Percentiles rank a stretch among this genome's conserved stretches.
These are phyloP conservation scores for Sepioteuthis lessoniana DNA, from an alignment of 2,888 invertebrate species.

Conservation along the genomic window DNA sequence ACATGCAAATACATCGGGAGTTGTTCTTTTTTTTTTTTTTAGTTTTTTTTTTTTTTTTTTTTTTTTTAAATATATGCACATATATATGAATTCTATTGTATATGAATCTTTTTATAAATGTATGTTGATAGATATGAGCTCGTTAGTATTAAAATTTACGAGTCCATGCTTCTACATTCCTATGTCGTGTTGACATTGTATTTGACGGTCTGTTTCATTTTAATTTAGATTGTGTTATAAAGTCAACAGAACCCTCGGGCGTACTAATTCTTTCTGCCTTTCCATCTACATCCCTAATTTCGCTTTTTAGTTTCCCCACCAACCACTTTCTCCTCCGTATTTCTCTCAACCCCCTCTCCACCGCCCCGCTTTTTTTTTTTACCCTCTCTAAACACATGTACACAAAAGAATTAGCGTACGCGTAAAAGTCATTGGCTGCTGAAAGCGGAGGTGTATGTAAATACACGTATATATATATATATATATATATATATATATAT, in stretches of 20 bases:
- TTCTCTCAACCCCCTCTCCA: background rate
- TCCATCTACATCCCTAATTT: background rate
- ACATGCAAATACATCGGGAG: too few species aligned
- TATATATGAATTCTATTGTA: too few species aligned
- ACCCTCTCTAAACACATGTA: background rate
- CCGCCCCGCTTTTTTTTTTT: background rate
- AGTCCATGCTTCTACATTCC: background rate
- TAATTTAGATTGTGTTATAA: background rate
- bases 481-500: constrained; percentile 23
- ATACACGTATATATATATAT: background rate
- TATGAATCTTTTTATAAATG: too few species aligned
- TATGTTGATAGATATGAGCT: too few species aligned
- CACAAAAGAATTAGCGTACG: constrained; percentile 13
- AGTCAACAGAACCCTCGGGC: background rate
- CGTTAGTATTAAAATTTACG: background rate
- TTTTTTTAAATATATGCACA: too few species aligned
- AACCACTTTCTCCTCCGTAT: background rate
- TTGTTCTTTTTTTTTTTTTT: too few species aligned
- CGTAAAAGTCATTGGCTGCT: constrained; percentile 8
- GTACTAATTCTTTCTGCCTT: background rate
- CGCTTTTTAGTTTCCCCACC: background rate
- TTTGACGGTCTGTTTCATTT: background rate
- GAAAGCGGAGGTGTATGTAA: background rate
- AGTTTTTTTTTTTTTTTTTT: too few species aligned
- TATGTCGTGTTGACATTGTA: constrained; percentile 4